phyloP scores from a whole-genome alignment of 2,888 invertebrate genomes.

The Cataglyphis albicans region DNA sequence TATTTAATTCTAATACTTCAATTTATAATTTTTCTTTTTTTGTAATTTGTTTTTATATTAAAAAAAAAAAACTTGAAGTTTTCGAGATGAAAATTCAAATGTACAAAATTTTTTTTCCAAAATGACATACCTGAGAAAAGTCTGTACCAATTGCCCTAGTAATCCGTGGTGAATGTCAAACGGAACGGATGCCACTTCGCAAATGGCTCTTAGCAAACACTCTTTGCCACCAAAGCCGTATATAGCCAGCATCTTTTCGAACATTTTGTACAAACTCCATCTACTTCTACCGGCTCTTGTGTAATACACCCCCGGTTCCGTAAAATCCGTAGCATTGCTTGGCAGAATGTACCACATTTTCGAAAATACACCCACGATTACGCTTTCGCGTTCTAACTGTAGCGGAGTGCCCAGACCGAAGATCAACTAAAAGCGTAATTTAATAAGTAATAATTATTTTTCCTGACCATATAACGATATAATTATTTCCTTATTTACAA shows the following conservation, averaged over 20 bases:
- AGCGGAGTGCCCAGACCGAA: conserved; percentile 85
- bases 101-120: not conserved
- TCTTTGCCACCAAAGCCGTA: conserved; percentile 86
- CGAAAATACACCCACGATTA: conserved; percentile 85
- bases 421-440: conserved; percentile 81
- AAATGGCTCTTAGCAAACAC: conserved; percentile 92
- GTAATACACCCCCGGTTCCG: conserved; percentile 80
- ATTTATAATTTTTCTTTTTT: not conserved
- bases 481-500: not conserved
- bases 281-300: conserved; percentile 77
- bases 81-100: not conserved
- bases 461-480: not conserved
- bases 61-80: not conserved
- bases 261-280: conserved; percentile 90
- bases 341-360: conserved; percentile 85
- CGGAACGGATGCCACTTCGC: conserved; percentile 91
- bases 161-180: conserved; percentile 91
- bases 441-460: conserved; percentile 11
- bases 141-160: conserved; percentile 91
- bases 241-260: conserved; percentile 88
- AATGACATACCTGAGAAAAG: conserved; percentile 88
- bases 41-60: not conserved
- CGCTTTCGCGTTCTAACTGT: conserved; percentile 84
- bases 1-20: not conserved
- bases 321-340: conserved; percentile 83